Base-by-base conservation (phyloP, 2,888 invertebrate species). In the Micoletzkya japonica region DNA sequence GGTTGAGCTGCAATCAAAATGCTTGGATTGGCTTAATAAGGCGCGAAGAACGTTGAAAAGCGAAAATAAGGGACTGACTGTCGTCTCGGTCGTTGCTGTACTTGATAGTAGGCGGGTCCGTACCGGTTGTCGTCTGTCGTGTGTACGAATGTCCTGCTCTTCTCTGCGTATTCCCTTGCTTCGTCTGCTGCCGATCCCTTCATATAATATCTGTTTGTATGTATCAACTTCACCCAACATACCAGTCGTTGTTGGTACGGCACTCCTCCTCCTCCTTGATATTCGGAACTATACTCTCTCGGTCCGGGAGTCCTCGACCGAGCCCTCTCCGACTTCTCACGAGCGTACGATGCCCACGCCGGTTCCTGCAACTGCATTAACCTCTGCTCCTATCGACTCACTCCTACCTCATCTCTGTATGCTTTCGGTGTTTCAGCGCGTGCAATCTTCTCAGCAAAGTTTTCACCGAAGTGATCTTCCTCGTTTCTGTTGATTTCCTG, bases 391-490 rank as follows among this genome's bases (percentile, higher is more conserved):
- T 49, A 30, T 57, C 32, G 56, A 56, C 28, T 1, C 14, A 6
- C 28, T 52, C 52, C 4, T 56, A 61, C 61, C 49, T 61, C 44
- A 24, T 50, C 36, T 14, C 73, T 70, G 49, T 70, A 44, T 2
- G 77, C 73, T 14, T 74, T 77, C 26, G 79, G 77, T 39, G 79
- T 75, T 57, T 79, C 79, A 54, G 77, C 79, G 34, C 74, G 71
- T 30, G 79, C 77, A 14, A 79, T 76, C 60, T 79, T 77, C 58
- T 79, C 76, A 72, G 73, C 74, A 56, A 77, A 77, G 64, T 74
- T 74, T 30, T 74, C 74, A 36, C 79, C 79, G 70, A 76, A 79
- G 30, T 68, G 57, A 14, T 73, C 75, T 34, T 69, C 68, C 49
- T 74, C 74, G 36, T 72, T 75, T 63, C 74, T 73, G 72, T 77